Base-by-base conservation (phyloP, 2,113 vertebrate genomes). In the Petrocephalus microphthalmus region DNA sequence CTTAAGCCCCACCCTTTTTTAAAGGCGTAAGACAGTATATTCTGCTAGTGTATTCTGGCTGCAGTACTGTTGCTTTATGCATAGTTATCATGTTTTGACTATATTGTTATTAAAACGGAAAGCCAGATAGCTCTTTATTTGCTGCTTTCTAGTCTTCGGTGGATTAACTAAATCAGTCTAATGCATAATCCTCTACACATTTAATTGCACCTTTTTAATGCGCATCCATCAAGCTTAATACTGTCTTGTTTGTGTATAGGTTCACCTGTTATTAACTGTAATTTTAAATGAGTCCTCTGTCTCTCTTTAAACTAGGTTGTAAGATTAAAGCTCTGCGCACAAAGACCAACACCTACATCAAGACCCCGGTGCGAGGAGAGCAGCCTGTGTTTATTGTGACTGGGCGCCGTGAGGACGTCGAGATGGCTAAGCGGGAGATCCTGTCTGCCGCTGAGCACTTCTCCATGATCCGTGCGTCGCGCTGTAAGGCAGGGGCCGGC, bases 341-440 rank as follows among this genome's bases (percentile, higher is more conserved):
- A 25, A 99, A 99, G 94, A 99, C 98, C 5, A 99, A 99, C 93
- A 99, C 98, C 0, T 99, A 99, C 92, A 99, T 99, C 93, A 99
- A 99, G 94, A 99, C 98, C 0, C 98, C 98, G 0, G 97, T 99
- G 13, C 92, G 98, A 51, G 98, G 98, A 0, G 98, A 99, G 93
- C 98, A 99, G 15, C 97, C 98, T 0, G 93, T 99, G 13, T 99
- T 99, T 91, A 99, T 99, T 0, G 98, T 99, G 85, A 99, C 98
- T 0, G 98, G 98, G 0, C 95, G 98, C 33, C 96, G 97, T 88
- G 98, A 99, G 93, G 98, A 99, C 0, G 98, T 99, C 86, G 98
- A 99, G 93, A 97, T 98, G 98, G 98, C 98, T 20, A 98, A 98
- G 84, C 94, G 97, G 0, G 98, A 99, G 94, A 99, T 99, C 90